These are phyloP conservation scores for Ostrea edulis DNA, from an alignment of 1,140 invertebrate species.

Conservation along the genomic window DNA sequence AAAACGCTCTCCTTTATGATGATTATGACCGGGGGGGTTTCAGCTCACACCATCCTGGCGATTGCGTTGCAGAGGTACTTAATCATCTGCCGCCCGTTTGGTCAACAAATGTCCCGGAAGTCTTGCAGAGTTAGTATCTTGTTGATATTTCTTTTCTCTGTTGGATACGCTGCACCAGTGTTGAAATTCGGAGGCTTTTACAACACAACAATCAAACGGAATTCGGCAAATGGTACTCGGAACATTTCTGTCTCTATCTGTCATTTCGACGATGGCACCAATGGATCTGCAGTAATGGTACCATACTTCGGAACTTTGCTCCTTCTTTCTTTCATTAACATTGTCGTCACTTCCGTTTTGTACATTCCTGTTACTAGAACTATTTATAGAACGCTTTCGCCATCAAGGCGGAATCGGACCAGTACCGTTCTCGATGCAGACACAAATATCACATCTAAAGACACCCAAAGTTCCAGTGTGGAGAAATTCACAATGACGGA, in stretches of 20 bases:
- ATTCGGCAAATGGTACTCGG: neutral
- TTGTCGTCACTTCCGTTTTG: neutral
- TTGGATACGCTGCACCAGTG: neutral
- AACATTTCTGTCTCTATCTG: neutral
- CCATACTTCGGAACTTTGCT: conserved; percentile 6
- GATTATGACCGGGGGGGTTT: conserved; percentile 6
- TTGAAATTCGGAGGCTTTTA: conserved; percentile 26
- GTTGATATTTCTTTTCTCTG: neutral
- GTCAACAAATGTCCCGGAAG: neutral
- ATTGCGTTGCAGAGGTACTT: neutral
- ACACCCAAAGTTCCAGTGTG: neutral
- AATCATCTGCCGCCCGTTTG: neutral
- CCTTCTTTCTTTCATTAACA: neutral
- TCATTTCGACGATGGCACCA: neutral
- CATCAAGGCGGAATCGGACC: neutral
- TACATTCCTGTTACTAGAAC: conserved; percentile 5
- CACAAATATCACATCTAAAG: neutral
- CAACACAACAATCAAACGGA: neutral
- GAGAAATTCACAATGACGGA: neutral
- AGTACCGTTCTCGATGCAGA: neutral
- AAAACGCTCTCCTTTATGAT: neutral
- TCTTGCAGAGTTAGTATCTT: neutral
- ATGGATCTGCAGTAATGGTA: conserved; percentile 3
- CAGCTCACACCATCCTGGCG: neutral
- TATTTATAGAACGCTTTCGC: neutral